Conservation (phyloP, 2,797 vertebrate genomes). For the Australoheros facetus region DNA sequence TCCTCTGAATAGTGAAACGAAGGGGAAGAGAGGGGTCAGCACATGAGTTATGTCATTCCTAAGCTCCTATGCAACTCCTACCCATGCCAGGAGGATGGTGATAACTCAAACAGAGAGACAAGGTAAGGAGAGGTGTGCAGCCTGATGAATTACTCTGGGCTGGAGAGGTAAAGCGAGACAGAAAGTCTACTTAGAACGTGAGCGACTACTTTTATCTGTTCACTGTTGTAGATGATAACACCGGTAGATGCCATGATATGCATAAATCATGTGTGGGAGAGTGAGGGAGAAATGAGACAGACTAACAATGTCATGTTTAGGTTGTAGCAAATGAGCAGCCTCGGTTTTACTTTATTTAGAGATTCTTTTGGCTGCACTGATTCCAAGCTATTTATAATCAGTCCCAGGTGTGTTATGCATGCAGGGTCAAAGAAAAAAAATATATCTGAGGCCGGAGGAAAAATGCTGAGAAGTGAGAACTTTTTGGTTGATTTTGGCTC, state of each 20-base stretch:
- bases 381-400: slow-evolving; percentile 37
- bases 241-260: slow-evolving; percentile 6
- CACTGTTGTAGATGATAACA: slow-evolving; percentile 25
- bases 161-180: slow-evolving; percentile 8
- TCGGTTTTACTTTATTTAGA: slow-evolving; percentile 21
- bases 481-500: neutral
- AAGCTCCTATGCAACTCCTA: slow-evolving; percentile 55
- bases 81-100: slow-evolving; percentile 43
- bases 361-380: slow-evolving; percentile 9
- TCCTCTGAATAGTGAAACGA: slow-evolving; percentile 22
- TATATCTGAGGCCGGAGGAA: neutral
- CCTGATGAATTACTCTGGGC: slow-evolving; percentile 39
- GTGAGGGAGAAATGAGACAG: slow-evolving; percentile 22
- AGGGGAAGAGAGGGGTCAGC: neutral
- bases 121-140: slow-evolving; percentile 22
- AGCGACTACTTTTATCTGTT: slow-evolving; percentile 19
- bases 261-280: slow-evolving; percentile 24
- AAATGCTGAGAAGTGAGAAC: neutral
- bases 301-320: slow-evolving; percentile 28
- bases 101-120: slow-evolving; percentile 43
- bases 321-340: slow-evolving; percentile 5
- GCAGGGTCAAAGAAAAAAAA: neutral
- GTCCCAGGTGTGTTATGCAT: slow-evolving; percentile 40
- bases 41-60: slow-evolving; percentile 73
- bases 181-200: slow-evolving; percentile 13